These are phyloP conservation scores for Pangasius djambal DNA, from an alignment of 2,797 vertebrate species.

Conservation along the genomic window DNA sequence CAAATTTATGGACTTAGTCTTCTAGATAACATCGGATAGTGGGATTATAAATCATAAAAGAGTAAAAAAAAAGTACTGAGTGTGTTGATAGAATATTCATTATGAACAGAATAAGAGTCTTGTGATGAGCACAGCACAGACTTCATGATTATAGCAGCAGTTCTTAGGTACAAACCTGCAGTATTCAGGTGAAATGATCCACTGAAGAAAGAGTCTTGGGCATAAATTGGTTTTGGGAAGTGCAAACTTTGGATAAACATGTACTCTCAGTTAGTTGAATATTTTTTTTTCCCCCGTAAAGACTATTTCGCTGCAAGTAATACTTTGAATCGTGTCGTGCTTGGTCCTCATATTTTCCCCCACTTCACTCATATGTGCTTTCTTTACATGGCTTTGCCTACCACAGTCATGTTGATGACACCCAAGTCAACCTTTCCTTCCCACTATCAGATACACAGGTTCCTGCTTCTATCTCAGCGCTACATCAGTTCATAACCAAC, in stretches of 20 bases:
- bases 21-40: neutral
- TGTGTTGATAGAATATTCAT: neutral
- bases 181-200: neutral
- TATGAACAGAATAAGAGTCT: neutral
- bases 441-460: neutral
- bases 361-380: neutral
- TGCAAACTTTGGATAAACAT: neutral
- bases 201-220: neutral
- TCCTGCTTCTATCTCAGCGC: neutral
- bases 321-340: neutral
- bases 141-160: neutral
- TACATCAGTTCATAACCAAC: neutral
- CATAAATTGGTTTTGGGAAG: neutral
- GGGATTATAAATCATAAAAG: neutral
- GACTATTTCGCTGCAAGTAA: neutral
- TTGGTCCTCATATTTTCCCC: neutral
- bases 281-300: neutral
- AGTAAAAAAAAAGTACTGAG: neutral
- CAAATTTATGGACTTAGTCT: neutral
- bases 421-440: neutral
- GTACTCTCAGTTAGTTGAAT: neutral
- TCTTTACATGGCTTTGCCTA: conserved; percentile 11
- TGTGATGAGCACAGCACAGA: neutral
- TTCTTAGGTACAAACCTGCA: neutral
- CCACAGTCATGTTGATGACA: conserved; percentile 1